phyloP scores from a whole-genome alignment of 1,140 invertebrate genomes.

The Mactra quadrangularis region DNA sequence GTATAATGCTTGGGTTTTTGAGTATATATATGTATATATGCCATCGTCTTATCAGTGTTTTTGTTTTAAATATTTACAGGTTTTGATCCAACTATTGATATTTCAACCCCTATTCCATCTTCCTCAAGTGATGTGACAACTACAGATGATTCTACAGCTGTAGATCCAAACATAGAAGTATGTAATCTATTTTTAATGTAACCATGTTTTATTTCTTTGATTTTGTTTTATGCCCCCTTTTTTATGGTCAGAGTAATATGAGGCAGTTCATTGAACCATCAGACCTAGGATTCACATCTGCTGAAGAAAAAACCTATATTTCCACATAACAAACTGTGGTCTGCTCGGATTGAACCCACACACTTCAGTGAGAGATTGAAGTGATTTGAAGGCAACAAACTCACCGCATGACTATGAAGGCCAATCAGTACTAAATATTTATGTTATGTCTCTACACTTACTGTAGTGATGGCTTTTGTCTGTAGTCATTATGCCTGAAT shows the following conservation, averaged over 20 bases:
- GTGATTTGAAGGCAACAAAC: too few relatives aligned
- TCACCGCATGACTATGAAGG: too few relatives aligned
- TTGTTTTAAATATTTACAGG: conserved; percentile 25
- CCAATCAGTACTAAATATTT: too few relatives aligned
- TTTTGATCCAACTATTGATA: conserved; percentile 14
- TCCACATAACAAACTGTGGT: conserved; percentile 22
- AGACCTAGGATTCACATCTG: not conserved
- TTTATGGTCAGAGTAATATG: not conserved
- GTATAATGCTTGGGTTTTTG: conserved; percentile 12
- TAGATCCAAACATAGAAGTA: conserved; percentile 7
- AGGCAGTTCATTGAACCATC: not conserved
- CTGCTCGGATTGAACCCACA: not conserved
- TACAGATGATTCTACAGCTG: conserved; percentile 26
- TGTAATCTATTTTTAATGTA: conserved; percentile 1
- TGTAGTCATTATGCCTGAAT: too few relatives aligned
- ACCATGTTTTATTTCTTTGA: not conserved
- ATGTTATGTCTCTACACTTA: too few relatives aligned
- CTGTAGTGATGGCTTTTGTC: too few relatives aligned
- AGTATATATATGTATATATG: conserved; percentile 20
- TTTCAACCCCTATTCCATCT: not conserved
- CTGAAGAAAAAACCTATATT: too few relatives aligned
- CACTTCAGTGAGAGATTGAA: not conserved
- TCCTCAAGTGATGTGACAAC: conserved; percentile 13
- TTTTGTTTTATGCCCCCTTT: not conserved
- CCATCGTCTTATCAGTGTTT: not conserved